phyloP scores from a whole-genome alignment of 1,140 invertebrate species.

The Drepana arcuata region DNA sequence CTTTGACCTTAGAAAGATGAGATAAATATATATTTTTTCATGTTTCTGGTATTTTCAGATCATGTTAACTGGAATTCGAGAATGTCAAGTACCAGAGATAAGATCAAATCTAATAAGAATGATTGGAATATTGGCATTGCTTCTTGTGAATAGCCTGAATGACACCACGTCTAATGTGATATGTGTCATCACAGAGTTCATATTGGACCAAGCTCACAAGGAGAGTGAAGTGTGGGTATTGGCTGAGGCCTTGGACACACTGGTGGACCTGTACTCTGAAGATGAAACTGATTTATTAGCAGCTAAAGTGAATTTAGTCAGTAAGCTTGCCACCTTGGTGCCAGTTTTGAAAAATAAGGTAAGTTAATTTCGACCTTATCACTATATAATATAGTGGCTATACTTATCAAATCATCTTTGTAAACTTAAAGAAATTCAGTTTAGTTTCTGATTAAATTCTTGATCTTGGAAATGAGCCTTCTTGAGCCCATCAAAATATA shows the following conservation, averaged over 20 bases:
- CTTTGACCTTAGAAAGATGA: too few relatives aligned
- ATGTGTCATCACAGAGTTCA: constrained; percentile 62
- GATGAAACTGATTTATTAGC: constrained; percentile 80
- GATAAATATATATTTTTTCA: too few relatives aligned
- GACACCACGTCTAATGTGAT: constrained; percentile 41
- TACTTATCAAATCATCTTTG: too few relatives aligned
- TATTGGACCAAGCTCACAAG: constrained; percentile 69
- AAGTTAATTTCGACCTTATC: constrained; percentile 24
- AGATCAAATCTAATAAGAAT: constrained; percentile 80
- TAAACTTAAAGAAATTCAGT: too few relatives aligned
- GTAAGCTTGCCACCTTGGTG: constrained; percentile 72
- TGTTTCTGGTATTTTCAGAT: too few relatives aligned
- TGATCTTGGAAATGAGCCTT: too few relatives aligned
- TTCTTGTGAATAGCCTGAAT: constrained; percentile 48
- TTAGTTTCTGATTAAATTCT: too few relatives aligned
- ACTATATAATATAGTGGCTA: too few relatives aligned
- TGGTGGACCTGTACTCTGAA: constrained; percentile 85
- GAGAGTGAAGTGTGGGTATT: constrained; percentile 77
- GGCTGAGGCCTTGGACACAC: constrained; percentile 81
- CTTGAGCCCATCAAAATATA: too few relatives aligned
- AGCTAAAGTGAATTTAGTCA: constrained; percentile 74
- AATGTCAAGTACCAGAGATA: constrained; percentile 73
- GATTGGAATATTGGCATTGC: constrained; percentile 74
- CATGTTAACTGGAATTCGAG: constrained; percentile 74
- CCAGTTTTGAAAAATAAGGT: constrained; percentile 79